These are phyloP conservation scores for Cybosia mesomella DNA, from an alignment of 2,888 invertebrate species.

Conservation along the genomic window DNA sequence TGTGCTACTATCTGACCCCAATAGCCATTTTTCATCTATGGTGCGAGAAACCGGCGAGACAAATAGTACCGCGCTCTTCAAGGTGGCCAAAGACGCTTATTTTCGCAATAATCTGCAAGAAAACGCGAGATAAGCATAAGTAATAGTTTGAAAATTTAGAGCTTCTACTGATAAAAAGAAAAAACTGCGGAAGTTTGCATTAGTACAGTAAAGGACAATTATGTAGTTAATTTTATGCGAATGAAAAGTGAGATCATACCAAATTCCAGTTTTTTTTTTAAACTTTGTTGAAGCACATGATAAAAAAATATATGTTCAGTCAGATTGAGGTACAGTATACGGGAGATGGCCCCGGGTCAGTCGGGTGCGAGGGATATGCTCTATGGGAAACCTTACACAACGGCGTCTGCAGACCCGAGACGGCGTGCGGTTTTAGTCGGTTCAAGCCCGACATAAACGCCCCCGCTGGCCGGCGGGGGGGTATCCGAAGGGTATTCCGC, in stretches of 20 bases:
- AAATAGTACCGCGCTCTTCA: constrained; percentile 79
- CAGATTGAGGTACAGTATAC: neutral
- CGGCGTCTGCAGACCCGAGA: too few species aligned
- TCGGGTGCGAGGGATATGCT: too few species aligned
- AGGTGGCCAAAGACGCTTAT: constrained; percentile 81
- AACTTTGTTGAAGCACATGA: too few species aligned
- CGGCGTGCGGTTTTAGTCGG: too few species aligned
- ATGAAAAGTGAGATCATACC: neutral
- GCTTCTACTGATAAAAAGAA: neutral
- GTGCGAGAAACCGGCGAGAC: constrained; percentile 88
- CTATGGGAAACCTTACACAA: too few species aligned
- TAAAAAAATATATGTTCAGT: too few species aligned
- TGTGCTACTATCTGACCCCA: constrained; percentile 81
- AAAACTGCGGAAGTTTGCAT: neutral
- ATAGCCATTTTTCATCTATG: constrained; percentile 86
- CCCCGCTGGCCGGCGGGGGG: too few species aligned
- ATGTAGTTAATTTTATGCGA: neutral
- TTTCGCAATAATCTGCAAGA: constrained; percentile 72
- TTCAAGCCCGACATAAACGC: too few species aligned
- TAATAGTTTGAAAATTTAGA: neutral
- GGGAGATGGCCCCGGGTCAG: too few species aligned
- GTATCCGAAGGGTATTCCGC: too few species aligned
- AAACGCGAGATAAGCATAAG: constrained; percentile 59
- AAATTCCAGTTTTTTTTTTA: neutral
- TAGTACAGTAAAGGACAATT: neutral